A percentile compares a stretch with the other conserved stretches of the same genome.
These are phyloP conservation scores for Parauchenoglanis punctatus DNA, from an alignment of 2,797 vertebrate genomes.

Conservation along the genomic window DNA sequence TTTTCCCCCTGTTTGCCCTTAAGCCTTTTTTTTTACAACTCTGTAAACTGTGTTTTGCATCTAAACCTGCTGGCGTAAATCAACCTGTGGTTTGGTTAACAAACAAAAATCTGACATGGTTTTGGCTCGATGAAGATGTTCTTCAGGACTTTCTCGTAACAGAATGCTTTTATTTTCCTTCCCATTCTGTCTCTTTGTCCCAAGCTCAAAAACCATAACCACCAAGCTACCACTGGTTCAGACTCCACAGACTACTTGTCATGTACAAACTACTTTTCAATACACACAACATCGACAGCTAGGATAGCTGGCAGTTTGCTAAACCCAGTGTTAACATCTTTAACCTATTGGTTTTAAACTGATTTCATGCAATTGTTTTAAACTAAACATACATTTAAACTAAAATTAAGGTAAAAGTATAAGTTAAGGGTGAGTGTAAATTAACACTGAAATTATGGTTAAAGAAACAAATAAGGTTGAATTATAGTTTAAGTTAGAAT, in stretches of 20 bases:
- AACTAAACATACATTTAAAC: not conserved
- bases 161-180: not conserved
- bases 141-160: not conserved
- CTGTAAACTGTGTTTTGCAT: slow-evolving; percentile 44
- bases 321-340: not conserved
- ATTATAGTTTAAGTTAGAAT: not conserved
- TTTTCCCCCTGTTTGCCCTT: not conserved
- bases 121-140: not conserved
- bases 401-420: not conserved
- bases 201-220: not conserved
- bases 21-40: not conserved
- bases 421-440: not conserved
- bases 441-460: not conserved
- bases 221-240: not conserved
- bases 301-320: not conserved
- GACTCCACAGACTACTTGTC: not conserved
- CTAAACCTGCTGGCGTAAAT: slow-evolving; percentile 40
- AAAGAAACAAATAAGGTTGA: not conserved
- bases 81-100: slow-evolving; percentile 33
- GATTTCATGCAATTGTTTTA: no score
- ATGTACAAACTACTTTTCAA: not conserved
- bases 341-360: not conserved
- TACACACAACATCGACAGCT: not conserved
- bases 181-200: not conserved
- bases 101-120: no score